phyloP scores from a whole-genome alignment of 2,113 vertebrate species.

The Anser brachyrhynchus region DNA sequence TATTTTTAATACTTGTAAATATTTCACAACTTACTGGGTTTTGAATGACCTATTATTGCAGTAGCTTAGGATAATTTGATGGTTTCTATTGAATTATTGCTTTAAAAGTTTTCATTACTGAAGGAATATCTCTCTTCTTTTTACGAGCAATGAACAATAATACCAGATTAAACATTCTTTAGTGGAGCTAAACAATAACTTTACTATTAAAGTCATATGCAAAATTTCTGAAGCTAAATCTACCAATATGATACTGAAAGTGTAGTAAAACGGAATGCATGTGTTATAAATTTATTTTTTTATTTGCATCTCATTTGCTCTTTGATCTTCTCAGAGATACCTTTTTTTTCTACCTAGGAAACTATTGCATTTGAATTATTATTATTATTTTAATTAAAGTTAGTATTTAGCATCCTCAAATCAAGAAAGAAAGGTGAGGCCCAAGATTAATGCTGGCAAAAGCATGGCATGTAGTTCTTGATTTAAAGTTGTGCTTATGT shows the following conservation, averaged over 20 bases:
- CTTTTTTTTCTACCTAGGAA: neutral
- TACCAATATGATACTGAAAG: neutral
- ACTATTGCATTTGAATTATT: neutral
- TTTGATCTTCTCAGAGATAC: neutral
- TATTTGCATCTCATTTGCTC: neutral
- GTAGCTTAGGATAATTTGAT: neutral
- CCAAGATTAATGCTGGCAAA: neutral
- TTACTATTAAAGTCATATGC: neutral
- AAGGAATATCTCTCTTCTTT: neutral
- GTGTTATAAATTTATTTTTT: neutral
- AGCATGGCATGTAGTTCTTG: neutral
- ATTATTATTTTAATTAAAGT: neutral
- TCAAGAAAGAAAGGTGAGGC: neutral
- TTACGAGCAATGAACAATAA: neutral
- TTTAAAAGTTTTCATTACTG: neutral
- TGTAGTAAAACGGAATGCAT: neutral
- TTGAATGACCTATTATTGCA: neutral
- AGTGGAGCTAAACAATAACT: neutral
- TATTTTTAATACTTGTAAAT: neutral
- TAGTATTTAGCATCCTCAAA: neutral
- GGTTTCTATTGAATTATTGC: neutral
- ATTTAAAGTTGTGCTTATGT: neutral
- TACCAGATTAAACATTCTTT: neutral
- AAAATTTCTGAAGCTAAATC: neutral
- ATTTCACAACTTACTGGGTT: neutral